Evolutionary conservation across 2,888 invertebrate species (phyloP).

Genomic region (Ischnura elegans): DNA sequence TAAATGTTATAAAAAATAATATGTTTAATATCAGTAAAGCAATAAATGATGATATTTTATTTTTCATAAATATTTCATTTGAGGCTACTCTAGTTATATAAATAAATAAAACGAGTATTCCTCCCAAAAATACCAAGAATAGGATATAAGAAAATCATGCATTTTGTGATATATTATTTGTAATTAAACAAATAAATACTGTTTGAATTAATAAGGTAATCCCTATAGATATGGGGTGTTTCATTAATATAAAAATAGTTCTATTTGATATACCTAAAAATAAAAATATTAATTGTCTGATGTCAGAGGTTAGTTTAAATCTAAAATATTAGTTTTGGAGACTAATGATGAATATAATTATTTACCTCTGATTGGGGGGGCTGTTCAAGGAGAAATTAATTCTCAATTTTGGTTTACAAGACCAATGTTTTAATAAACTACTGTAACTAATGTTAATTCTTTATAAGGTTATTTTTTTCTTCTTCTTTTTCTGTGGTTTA

Average conservation of each 20-base stretch:
- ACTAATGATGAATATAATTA: conserved; percentile 81
- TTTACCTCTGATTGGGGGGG: conserved; percentile 80
- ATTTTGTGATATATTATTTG: conserved; percentile 79
- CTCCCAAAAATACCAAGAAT: conserved; percentile 83
- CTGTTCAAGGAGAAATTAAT: conserved; percentile 80
- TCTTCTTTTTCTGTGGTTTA: conserved; percentile 77
- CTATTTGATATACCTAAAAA: conserved; percentile 76
- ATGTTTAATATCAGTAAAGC: background rate
- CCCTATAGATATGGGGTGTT: conserved; percentile 80
- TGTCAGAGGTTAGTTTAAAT: conserved; percentile 83
- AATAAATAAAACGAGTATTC: conserved; percentile 83
- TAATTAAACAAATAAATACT: conserved; percentile 77
- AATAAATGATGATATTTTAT: background rate
- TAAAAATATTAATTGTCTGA: conserved; percentile 75
- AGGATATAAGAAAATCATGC: conserved; percentile 83
- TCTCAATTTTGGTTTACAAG: conserved; percentile 84
- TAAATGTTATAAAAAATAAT: background rate
- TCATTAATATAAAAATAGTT: conserved; percentile 77
- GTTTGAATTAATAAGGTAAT: conserved; percentile 81
- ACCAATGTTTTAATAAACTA: conserved; percentile 85
- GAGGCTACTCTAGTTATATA: conserved; percentile 83
- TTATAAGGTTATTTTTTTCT: conserved; percentile 78
- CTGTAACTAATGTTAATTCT: conserved; percentile 82
- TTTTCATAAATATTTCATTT: conserved; percentile 80
- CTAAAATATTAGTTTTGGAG: conserved; percentile 86